These are phyloP conservation scores for Microplitis manilae DNA, from an alignment of 2,888 invertebrate species.

Conservation along the genomic window DNA sequence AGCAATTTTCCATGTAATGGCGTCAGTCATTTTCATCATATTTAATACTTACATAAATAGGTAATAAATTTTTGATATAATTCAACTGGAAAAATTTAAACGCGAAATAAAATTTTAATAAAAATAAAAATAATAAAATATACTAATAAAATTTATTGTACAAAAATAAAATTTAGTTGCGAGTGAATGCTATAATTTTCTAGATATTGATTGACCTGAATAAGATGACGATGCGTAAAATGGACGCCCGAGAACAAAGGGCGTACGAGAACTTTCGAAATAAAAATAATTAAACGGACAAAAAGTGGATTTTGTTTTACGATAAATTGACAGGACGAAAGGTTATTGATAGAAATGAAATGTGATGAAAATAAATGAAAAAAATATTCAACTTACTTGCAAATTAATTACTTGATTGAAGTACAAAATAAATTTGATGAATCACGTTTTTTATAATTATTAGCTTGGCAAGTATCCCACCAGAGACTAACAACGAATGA, in stretches of 20 bases:
- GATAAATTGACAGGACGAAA: too few species aligned
- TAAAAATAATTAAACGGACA: too few species aligned
- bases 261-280: not conserved
- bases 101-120: not conserved
- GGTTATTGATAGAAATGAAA: too few species aligned
- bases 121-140: not conserved
- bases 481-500: not conserved
- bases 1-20: constrained; percentile 6
- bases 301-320: too few species aligned
- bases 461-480: not conserved
- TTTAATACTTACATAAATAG: not conserved
- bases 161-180: not conserved
- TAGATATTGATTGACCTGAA: not conserved
- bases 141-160: not conserved
- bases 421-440: not conserved
- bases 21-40: not conserved
- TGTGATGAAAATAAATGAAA: not conserved
- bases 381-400: not conserved
- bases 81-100: not conserved
- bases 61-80: not conserved
- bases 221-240: not conserved
- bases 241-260: not conserved
- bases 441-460: not conserved
- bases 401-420: not conserved
- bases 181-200: not conserved